These are phyloP conservation scores for Speoplatyrhinus poulsoni DNA, from an alignment of 2,113 vertebrate species.

Conservation along the genomic window DNA sequence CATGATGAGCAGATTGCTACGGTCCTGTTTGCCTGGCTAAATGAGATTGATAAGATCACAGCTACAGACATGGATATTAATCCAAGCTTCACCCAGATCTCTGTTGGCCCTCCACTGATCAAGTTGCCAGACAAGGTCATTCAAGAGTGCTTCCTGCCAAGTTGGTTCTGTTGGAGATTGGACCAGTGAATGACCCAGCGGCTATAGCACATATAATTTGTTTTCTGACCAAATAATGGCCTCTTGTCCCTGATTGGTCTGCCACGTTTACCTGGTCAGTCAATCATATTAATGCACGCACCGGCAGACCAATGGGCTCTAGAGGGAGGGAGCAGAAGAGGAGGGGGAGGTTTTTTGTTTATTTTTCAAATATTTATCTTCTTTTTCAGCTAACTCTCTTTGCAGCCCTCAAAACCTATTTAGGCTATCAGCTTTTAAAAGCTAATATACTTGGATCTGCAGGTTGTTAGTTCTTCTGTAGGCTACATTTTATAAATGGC, in stretches of 20 bases:
- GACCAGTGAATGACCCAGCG: background rate
- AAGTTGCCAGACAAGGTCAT: constrained; percentile 7
- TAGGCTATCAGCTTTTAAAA: background rate
- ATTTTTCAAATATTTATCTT: too few relatives aligned
- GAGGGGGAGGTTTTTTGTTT: too few relatives aligned
- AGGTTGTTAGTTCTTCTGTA: background rate
- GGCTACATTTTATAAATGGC: background rate
- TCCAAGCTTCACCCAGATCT: background rate
- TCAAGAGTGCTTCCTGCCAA: constrained; percentile 1
- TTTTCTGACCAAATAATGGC: too few relatives aligned
- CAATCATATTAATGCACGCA: too few relatives aligned
- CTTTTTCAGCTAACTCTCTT: too few relatives aligned
- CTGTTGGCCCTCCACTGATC: background rate
- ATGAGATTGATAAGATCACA: constrained; percentile 6
- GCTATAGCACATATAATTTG: too few relatives aligned
- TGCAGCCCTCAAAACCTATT: too few relatives aligned
- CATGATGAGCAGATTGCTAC: constrained; percentile 1
- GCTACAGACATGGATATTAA: constrained; percentile 11
- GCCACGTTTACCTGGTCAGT: too few relatives aligned
- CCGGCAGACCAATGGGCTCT: too few relatives aligned
- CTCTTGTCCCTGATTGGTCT: too few relatives aligned
- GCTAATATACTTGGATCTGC: background rate
- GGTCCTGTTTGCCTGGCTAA: constrained; percentile 7
- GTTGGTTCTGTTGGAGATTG: constrained; percentile 5
- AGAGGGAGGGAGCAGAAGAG: too few relatives aligned